These are phyloP conservation scores for Fundulus diaphanus DNA, from an alignment of 2,797 vertebrate genomes.

Conservation along the genomic window DNA sequence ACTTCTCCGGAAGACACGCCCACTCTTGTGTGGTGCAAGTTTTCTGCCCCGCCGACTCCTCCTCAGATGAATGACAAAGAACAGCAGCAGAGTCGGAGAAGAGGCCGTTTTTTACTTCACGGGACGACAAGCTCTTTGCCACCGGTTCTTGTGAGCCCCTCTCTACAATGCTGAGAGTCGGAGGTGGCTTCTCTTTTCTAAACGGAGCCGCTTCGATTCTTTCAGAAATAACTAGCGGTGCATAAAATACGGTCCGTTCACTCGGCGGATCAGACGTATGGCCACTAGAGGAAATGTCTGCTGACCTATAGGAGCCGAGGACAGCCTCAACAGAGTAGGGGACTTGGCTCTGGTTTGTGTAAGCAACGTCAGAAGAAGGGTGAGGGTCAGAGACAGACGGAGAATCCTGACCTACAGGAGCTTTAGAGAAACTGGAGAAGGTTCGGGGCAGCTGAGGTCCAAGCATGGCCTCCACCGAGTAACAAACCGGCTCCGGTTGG, in stretches of 20 bases:
- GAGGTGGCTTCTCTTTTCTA: background rate
- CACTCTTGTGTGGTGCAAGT: constrained; percentile 5
- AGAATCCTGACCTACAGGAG: constrained; percentile 6
- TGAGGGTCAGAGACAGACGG: background rate
- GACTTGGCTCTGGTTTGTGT: constrained; percentile 9
- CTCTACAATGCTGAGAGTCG: background rate
- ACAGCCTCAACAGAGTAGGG: constrained; percentile 50
- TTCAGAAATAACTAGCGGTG: background rate
- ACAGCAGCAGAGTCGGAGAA: constrained; percentile 4
- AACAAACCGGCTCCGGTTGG: constrained; percentile 51
- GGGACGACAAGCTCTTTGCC: constrained; percentile 1
- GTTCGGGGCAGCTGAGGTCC: constrained; percentile 59
- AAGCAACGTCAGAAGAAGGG: background rate
- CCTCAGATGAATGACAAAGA: background rate
- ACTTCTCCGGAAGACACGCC: background rate
- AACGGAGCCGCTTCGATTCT: background rate
- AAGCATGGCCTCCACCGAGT: constrained; percentile 72
- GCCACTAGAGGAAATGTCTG: background rate
- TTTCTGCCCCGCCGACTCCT: constrained; percentile 5
- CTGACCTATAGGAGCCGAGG: constrained; percentile 31
- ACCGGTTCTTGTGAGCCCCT: constrained; percentile 8
- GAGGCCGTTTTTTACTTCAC: background rate
- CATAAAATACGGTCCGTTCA: constrained; percentile 2
- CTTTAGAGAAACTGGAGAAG: constrained; percentile 33
- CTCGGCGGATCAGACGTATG: background rate